Evolutionary conservation across 1,140 invertebrate genomes (phyloP), one percentile per base, ranked within the genome.

Genomic region (Oryctes rhinoceros): DNA sequence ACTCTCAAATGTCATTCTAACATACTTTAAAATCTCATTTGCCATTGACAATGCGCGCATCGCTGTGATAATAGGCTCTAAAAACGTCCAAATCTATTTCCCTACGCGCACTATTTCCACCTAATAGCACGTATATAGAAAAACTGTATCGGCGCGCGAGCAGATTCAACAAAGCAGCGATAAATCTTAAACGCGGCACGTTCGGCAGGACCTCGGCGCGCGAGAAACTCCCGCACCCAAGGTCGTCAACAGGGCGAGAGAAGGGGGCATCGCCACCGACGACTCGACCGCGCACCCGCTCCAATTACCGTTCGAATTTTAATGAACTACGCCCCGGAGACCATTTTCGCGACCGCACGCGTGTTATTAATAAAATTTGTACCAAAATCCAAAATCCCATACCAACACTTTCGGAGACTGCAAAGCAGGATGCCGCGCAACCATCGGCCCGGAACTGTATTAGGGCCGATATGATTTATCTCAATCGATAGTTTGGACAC

Each of bases 281-380:
- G 24, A 37, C 6, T 71, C 65, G 65, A 35, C 65, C 24, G 35
- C 20, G 11, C 20, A 24, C 65, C 65, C 65, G 65, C 20, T 71
- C 65, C 65, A 71, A 71, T 71, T 71, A 71, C 65, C 20, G 24
- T 71, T 71, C 65, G 65, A 71, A 71, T 71, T 71, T 71, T 71
- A 71, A 71, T 71, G 65, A 71, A 71, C 24, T 71, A 71, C 24
- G 65, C 65, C 65, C 65, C 24, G 9, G 65, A 71, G 65, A 71
- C 65, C 65, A 37, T 30, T 71, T 30, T 1, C 65, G 20, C 24
- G 35, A 11, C 65, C 65, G 65, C 65, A 37, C 65, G 65, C 65
- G 65, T 71, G 65, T 71, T 71, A 71, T 71, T 71, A 71, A 71
- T 71, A 71, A 71, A 71, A 71, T 71, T 71, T 71, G 65, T 71